Evolutionary conservation across 37 sponge, comb jelly and placozoan genomes (phyloP), one percentile per base, ranked within the genome.

Genomic region (Hexactinellida sp.): DNA sequence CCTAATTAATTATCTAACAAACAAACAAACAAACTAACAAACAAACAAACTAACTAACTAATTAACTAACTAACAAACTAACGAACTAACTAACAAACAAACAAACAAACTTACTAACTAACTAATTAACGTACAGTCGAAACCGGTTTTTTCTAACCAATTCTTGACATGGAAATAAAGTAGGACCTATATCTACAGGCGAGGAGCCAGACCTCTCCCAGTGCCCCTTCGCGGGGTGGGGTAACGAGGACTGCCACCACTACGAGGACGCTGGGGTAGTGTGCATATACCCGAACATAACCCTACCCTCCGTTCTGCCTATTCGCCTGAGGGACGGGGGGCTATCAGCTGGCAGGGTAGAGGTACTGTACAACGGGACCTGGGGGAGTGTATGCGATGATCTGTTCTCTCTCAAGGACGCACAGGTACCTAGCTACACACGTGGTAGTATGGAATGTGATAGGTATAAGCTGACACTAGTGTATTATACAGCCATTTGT

Each of bases 211-310:
- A 0, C 0, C 23, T 87, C 0, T 13, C 36, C 0, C 28, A 36
- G 32, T 87, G 88, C 41, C 1, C 0, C 23, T 83, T 37, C 38
- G 39, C 0, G 84, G 41, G 9, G 19, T 87, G 88, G 88, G 88
- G 88, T 23, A 34, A 84, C 3, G 36, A 38, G 83, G 83, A 87
- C 84, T 87, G 88, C 28, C 16, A 37, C 23, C 88, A 87, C 55
- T 1, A 28, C 36, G 88, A 87, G 37, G 88, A 87, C 41, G 88
- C 88, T 30, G 88, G 88, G 0, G 88, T 87, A 0, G 88, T 87
- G 24, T 87, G 88, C 5, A 63, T 63, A 10, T 63, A 25, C 30
- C 76, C 76, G 3, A 63, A 63, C 76, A n/a, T n/a, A 10, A 63
- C 76, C 5, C 76, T 63, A n/a, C 76, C 76, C 3, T 3, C 76